Percentiles rank a stretch among this genome's conserved stretches.
Evolutionary conservation across 1,140 invertebrate species (phyloP).

Genomic region (Pissodes strobi): DNA sequence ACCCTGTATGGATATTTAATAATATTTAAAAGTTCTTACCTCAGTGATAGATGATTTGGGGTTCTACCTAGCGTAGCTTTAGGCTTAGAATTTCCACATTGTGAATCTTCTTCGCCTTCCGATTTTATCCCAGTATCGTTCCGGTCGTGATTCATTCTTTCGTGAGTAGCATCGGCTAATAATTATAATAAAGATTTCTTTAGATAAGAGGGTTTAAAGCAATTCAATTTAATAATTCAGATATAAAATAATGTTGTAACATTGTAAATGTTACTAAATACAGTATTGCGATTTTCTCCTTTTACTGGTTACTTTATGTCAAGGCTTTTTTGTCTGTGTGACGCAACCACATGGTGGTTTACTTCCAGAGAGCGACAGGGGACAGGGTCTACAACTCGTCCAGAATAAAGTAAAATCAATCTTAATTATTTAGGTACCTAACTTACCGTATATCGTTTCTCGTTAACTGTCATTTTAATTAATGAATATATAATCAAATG

Average conservation of each 20-base stretch:
- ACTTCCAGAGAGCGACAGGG: not conserved
- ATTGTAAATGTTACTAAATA: too few relatives aligned
- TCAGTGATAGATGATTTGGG: conserved; percentile 89
- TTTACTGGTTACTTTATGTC: not conserved
- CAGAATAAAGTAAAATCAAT: too few relatives aligned
- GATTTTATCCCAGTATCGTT: conserved; percentile 79
- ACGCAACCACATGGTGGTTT: too few relatives aligned
- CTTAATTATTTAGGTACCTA: too few relatives aligned
- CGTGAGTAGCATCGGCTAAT: conserved; percentile 42
- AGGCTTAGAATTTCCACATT: conserved; percentile 69
- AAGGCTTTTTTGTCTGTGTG: too few relatives aligned
- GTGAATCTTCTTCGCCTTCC: conserved; percentile 84
- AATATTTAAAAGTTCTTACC: conserved; percentile 56
- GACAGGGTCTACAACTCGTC: too few relatives aligned
- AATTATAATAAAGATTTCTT: not conserved
- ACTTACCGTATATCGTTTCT: too few relatives aligned
- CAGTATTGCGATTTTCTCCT: too few relatives aligned
- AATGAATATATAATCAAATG: too few relatives aligned
- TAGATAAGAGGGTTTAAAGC: not conserved
- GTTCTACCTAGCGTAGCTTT: conserved; percentile 78
- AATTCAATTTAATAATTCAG: not conserved
- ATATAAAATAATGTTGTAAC: not conserved
- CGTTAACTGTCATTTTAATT: too few relatives aligned
- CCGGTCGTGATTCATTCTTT: conserved; percentile 59
- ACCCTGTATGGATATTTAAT: too few relatives aligned